Evolutionary conservation across 1,140 invertebrate species (phyloP), one percentile per base, ranked within the genome.

Genomic region (Anastrepha obliqua): DNA sequence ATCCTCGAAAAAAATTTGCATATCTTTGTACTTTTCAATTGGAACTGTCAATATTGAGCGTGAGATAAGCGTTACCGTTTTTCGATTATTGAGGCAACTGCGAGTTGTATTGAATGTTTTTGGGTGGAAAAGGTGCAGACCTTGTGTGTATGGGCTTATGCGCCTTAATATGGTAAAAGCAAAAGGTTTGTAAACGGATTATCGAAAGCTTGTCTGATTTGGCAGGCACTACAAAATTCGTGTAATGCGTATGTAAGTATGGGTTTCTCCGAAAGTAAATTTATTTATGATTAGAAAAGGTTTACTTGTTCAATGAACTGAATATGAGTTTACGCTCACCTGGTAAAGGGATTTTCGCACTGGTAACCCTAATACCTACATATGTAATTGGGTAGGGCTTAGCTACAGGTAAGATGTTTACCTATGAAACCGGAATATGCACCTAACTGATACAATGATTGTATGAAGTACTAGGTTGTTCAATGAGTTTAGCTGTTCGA

Each of bases 1-100:
- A 81, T 81, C 3, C 47, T n/a, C 47, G 15, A 74, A 51, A 78
- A 20, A 17, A 78, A 78, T 51, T 51, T 78, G 44, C 44, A 51
- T 78, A 78, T 78, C 8, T n/a, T 11, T 81, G 9, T n/a, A 20
- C 17, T 47, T 20, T 81, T 81, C 74, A 81, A 81, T 20, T 13
- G 17, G 3, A n/a, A 55, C 29, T 55, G 42, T 58, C 51, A 55
- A 58, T 20, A 20, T 81, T 55, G 47, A 9, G n/a, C 20, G 74
- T 17, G 3, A 9, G 17, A 55, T 81, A 55, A 81, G 74, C 74
- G 20, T 81, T 58, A 81, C 55, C 17, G 47, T 20, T 55, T 81
- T 81, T 55, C 11, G 44, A 55, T 9, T 55, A 78, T 78, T 78
- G n/a, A 3, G 2, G 42, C 67, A 47, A 9, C 8, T 11, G 6